Base-by-base conservation (phyloP, 2,113 vertebrate genomes). In the Falco punctatus region DNA sequence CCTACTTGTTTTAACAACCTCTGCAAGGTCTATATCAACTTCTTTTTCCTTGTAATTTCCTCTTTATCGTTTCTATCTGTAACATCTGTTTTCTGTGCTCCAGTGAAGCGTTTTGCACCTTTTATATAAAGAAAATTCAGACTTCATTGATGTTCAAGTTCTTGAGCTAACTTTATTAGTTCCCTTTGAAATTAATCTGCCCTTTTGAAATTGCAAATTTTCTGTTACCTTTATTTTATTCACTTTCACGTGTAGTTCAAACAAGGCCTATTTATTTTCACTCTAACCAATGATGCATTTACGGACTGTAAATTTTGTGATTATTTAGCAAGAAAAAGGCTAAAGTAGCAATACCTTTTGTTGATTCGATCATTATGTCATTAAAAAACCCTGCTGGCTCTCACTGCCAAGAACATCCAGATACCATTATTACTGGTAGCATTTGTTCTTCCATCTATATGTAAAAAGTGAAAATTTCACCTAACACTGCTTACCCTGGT, bases 161-260 rank as follows among this genome's bases (percentile, higher is more conserved):
- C 78, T 88, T 82, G 62, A 85, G 27, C 30, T 80, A 86, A 80
- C 62, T 90, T 49, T 35, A 70, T 88, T 88, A 49, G 24, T 44
- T 93, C 46, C 24, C 35, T 94, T 94, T 80, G 74, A 73, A 94
- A 93, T 57, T 72, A 66, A 80, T 81, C 82, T 94, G 14, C 24
- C 24, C 16, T 65, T 92, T 73, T 28, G 30, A 82, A 93, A 93
- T 42, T n/a, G 30, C 62, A 83, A 30, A 40, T 77, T 73, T 91
- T 93, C 22, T 72, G 11, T 72, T 79, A 48, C 26, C 3, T 85
- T 78, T 67, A 11, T 46, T 77, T 55, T 62, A 61, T 83, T 79
- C 92, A 24, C 16, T 93, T 95, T 66, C 26, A n/a, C 9, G 13
- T 26, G 15, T 65, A 46, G 32, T 69, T 86, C 59, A 88, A 27